Percentiles rank a stretch among this genome's conserved stretches.
These are phyloP conservation scores for Drosophila lutescens DNA, from an alignment of 2,888 invertebrate genomes.

Conservation along the genomic window DNA sequence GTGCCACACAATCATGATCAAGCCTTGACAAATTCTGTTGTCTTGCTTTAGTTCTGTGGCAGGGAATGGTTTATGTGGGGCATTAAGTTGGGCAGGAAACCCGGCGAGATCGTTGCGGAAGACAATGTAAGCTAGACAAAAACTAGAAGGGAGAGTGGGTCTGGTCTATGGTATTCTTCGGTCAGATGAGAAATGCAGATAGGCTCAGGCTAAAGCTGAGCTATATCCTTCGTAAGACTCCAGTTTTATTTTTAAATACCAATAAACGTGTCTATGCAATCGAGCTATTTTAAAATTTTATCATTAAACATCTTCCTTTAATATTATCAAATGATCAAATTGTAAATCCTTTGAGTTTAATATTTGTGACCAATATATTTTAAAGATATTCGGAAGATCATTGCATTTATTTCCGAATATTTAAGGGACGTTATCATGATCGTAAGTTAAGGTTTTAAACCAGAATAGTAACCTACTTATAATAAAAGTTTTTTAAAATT, in stretches of 20 bases:
- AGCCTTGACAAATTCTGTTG: conserved; percentile 81
- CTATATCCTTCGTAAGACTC: conserved; percentile 1
- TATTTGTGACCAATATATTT: no score
- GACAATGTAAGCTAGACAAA: conserved; percentile 28
- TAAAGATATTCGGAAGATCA: no score
- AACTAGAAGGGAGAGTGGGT: conserved; percentile 7
- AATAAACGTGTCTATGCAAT: no score
- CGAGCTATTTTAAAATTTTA: no score
- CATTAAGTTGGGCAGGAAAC: conserved; percentile 46
- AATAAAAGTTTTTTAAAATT: no score
- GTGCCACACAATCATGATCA: conserved; percentile 75
- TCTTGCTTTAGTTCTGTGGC: conserved; percentile 70
- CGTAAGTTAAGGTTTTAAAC: no score
- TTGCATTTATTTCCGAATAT: no score
- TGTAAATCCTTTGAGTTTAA: no score
- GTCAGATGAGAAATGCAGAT: conserved; percentile 32
- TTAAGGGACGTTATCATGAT: no score
- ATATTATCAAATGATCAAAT: no score
- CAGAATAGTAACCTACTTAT: no score
- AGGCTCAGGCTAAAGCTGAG: neutral
- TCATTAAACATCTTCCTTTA: no score
- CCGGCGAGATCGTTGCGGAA: conserved; percentile 38
- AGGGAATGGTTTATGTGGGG: conserved; percentile 56
- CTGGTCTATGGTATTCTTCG: neutral
- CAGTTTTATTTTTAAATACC: neutral